Base-by-base conservation (phyloP, 2,888 invertebrate species). In the Leptopilina syphax region DNA sequence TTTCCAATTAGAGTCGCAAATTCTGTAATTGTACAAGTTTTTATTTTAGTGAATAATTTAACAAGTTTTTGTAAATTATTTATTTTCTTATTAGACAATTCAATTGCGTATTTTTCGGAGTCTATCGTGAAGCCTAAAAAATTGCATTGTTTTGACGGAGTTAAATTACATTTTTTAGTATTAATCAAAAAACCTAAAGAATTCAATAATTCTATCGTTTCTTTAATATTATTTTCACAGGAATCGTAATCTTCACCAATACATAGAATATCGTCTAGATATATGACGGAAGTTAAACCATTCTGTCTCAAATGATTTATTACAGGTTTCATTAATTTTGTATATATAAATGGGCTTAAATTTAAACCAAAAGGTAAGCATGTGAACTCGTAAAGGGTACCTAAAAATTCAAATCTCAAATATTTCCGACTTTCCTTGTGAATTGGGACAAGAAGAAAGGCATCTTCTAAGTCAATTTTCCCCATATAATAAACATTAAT, bases 21-120 rank as follows among this genome's bases (percentile, higher is more conserved):
- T 66, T 60, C 10, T 77, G 13, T 12, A 78, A 83, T 83, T 54
- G 24, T 83, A 66, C 76, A 79, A 12, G 9, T 12, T n/a, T 66
- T 67, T 47, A 12, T 66, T 6, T 54, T 60, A 10, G 41, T 50
- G 44, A 76, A 77, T 5, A 57, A 54, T 41, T 47, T 54, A 9
- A 77, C 3, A 76, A 24, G 18, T 27, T 67, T 67, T 76, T 24
- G n/a, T 63, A 63, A 63, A 5, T 63, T 63, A 24, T 18, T 18
- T 24, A 60, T 18, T 79, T 81, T 79, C 57, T 66, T 67, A 6
- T 10, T 47, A 9, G 77, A 76, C 10, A 68, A 65, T 73, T 57
- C 70, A 63, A 80, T 44, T 47, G 60, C 3, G 68, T 65, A 47
- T 3, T 77, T 47, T 5, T 44, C 65, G 4, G 77, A 80, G 50